Evolutionary conservation across 1,140 invertebrate species (phyloP).

Genomic region (Cryptotermes secundus): DNA sequence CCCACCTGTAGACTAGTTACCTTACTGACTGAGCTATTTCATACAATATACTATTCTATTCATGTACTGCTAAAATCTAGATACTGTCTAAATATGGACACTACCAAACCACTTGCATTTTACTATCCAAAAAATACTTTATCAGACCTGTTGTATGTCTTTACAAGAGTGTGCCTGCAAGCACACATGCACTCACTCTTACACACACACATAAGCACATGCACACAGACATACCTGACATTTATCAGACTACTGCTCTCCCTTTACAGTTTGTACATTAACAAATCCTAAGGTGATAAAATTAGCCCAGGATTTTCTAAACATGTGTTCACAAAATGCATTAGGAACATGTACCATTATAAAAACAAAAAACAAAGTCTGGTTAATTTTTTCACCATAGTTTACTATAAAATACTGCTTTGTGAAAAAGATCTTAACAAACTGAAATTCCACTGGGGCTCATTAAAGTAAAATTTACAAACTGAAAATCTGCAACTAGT

Average conservation of each 20-base stretch:
- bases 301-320: not conserved
- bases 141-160: not conserved
- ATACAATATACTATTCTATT: no score
- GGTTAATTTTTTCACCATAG: not conserved
- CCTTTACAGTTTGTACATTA: not conserved
- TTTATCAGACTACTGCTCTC: not conserved
- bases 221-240: not conserved
- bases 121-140: no score
- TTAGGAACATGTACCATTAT: conserved; percentile 10
- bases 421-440: not conserved
- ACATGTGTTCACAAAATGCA: not conserved
- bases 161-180: not conserved
- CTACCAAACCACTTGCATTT: not conserved
- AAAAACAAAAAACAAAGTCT: not conserved
- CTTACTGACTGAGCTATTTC: no score
- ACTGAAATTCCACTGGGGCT: not conserved
- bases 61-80: no score
- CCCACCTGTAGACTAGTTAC: no score
- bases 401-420: not conserved
- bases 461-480: not conserved
- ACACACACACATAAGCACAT: not conserved
- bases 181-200: not conserved
- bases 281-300: not conserved
- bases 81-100: not conserved
- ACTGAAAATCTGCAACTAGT: not conserved